These are phyloP conservation scores for Ceyx margarethae DNA, from an alignment of 2,113 vertebrate genomes.

Conservation along the genomic window DNA sequence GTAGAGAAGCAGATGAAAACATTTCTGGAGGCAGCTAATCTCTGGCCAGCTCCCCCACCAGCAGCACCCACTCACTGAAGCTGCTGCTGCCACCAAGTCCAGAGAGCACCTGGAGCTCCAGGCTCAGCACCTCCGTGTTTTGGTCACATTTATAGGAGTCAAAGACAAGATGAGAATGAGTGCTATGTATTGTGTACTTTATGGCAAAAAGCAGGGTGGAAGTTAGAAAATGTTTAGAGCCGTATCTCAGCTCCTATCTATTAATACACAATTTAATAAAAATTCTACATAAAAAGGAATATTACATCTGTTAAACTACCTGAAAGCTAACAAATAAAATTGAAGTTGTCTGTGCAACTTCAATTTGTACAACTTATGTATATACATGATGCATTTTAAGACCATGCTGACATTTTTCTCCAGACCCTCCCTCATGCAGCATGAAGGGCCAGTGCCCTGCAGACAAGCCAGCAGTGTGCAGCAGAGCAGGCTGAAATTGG, in stretches of 20 bases:
- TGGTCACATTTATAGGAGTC: rapidly evolving
- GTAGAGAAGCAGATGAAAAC: not conserved
- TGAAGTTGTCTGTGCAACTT: not conserved
- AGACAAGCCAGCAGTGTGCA: rapidly evolving
- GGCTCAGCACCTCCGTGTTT: not conserved
- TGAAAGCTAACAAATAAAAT: not conserved
- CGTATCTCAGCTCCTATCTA: not conserved
- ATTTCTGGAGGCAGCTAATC: not conserved
- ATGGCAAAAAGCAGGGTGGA: not conserved
- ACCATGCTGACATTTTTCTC: not conserved
- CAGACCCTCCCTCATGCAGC: not conserved
- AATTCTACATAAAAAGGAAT: not conserved
- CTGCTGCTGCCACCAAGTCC: rapidly evolving
- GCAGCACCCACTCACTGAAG: not conserved
- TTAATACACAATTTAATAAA: rapidly evolving
- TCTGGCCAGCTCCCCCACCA: not conserved
- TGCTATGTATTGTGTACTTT: rapidly evolving
- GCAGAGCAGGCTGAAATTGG: not conserved
- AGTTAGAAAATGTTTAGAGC: not conserved
- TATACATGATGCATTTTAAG: not conserved
- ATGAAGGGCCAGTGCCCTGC: rapidly evolving
- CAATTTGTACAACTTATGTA: not conserved
- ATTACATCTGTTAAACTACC: not conserved
- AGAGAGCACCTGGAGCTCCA: not conserved
- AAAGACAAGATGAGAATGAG: not conserved